Evolutionary conservation across 2,888 invertebrate genomes (phyloP).

Genomic region (Drosophila flavopinicola): DNA sequence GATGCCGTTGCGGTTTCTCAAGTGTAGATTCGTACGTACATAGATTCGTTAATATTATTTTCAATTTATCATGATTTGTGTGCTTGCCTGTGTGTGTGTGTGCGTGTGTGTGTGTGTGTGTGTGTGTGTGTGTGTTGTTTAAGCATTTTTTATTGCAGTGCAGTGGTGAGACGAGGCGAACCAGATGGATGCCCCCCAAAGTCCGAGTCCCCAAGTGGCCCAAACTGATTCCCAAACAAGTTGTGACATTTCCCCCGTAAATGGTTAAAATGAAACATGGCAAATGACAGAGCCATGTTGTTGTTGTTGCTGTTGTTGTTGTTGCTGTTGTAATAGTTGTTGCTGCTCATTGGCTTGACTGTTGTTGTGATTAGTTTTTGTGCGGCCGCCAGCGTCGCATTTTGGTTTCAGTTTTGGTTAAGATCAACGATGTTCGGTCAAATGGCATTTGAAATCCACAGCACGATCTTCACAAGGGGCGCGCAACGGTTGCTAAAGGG

Average conservation of each 20-base stretch:
- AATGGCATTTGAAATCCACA: conserved; percentile 66
- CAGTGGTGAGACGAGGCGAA: conserved; percentile 57
- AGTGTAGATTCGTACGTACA: conserved; percentile 33
- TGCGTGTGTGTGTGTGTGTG: conserved; percentile 42
- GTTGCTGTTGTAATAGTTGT: conserved; percentile 3
- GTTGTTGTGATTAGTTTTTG: conserved; percentile 58
- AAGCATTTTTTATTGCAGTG: conserved; percentile 45
- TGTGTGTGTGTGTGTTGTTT: conserved; percentile 4
- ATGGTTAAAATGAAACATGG: conserved; percentile 71
- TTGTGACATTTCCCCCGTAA: conserved; percentile 79
- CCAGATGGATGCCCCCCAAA: conserved; percentile 54
- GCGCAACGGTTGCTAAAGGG: no score
- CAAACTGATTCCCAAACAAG: conserved; percentile 49
- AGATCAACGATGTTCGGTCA: conserved; percentile 58
- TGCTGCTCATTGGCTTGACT: conserved; percentile 42
- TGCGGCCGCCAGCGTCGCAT: conserved; percentile 60
- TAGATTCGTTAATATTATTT: conserved; percentile 59
- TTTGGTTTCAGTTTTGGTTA: conserved; percentile 73
- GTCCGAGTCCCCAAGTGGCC: conserved; percentile 36
- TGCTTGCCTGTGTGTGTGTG: conserved; percentile 7
- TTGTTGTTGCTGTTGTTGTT: conserved; percentile 16
- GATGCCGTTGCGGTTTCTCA: conserved; percentile 39
- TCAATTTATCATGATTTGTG: conserved; percentile 64
- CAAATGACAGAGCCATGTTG: conserved; percentile 44
- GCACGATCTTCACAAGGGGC: conserved; percentile 66